phyloP scores from a whole-genome alignment of 2,888 invertebrate genomes.

The Lasioglossum morio region DNA sequence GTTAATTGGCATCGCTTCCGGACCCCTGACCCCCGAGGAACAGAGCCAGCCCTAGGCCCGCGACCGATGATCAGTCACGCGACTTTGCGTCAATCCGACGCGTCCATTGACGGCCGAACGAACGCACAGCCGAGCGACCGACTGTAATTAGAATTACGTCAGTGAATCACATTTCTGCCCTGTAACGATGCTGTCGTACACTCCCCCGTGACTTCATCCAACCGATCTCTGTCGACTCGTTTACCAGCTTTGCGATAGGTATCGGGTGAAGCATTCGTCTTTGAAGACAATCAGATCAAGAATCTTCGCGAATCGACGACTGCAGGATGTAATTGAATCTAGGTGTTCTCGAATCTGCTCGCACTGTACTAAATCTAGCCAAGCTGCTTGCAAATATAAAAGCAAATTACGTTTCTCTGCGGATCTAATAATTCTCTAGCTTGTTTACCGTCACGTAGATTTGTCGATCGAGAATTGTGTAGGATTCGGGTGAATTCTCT shows the following conservation, averaged over 20 bases:
- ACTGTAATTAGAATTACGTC: slow-evolving; percentile 8
- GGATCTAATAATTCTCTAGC: not conserved
- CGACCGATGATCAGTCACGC: slow-evolving; percentile 26
- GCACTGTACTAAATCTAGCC: not conserved
- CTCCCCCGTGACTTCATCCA: not conserved
- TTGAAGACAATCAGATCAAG: not conserved
- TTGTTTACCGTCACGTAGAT: no score
- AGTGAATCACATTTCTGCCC: not conserved
- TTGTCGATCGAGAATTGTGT: no score
- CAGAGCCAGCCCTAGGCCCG: slow-evolving; percentile 22
- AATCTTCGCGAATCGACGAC: not conserved
- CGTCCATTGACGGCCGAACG: slow-evolving; percentile 22
- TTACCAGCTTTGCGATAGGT: not conserved
- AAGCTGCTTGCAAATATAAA: not conserved
- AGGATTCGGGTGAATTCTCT: no score
- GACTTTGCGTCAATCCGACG: slow-evolving; percentile 33
- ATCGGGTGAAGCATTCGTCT: not conserved
- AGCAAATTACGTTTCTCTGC: not conserved
- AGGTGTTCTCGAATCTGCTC: not conserved
- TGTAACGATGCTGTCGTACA: not conserved
- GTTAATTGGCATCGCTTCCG: slow-evolving; percentile 44
- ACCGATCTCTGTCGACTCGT: not conserved
- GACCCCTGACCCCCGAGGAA: slow-evolving; percentile 28
- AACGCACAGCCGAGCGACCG: not conserved
- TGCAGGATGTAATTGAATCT: not conserved